Base-by-base conservation (phyloP, 2,888 invertebrate species). In the Dinocampus coccinellae region DNA sequence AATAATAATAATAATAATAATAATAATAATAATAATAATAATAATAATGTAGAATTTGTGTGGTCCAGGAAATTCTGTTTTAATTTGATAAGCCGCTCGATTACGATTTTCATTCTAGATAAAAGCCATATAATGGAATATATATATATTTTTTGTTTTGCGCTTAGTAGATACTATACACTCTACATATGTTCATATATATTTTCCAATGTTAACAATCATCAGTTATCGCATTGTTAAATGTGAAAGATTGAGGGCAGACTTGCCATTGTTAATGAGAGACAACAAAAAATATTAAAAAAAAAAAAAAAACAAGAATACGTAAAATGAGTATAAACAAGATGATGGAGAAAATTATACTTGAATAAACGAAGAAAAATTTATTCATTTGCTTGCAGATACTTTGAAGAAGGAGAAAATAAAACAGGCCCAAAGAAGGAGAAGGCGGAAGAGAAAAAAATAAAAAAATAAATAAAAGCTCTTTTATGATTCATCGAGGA, bases 101-200 rank as follows among this genome's bases (percentile, higher is more conserved):
- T 77, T 76, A 76, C 77, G 77, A 78, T 78, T 77, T 72, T 73
- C 78, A 77, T 78, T 76, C 74, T 65, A 76, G 78, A 78, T 78
- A 78, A 75, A 68, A 75, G 73, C 66, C 72, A 75, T 70, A 77
- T 66, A 55, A 63, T 47, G 47, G 52, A 67, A 53, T n/a, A n/a
- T n/a, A n/a, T n/a, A n/a, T n/a, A n/a, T n/a, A n/a, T 47, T 72
- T 69, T 63, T 62, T 33, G 22, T 33, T 74, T 73, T 73, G 60
- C 53, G n/a, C 20, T 24, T 34, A 68, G 33, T 16, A 62, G 63
- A 70, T 67, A 39, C 63, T 61, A 71, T 47, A 47, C 16, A 71
- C 69, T 53, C 22, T 64, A 42, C 13, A 42, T 42, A 42, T 24
- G n/a, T 63, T 10, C 39, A 2, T 10, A 47, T 68, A 29, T 47